phyloP scores from a whole-genome alignment of 2,888 invertebrate genomes.

The Trisateles emortualis region DNA sequence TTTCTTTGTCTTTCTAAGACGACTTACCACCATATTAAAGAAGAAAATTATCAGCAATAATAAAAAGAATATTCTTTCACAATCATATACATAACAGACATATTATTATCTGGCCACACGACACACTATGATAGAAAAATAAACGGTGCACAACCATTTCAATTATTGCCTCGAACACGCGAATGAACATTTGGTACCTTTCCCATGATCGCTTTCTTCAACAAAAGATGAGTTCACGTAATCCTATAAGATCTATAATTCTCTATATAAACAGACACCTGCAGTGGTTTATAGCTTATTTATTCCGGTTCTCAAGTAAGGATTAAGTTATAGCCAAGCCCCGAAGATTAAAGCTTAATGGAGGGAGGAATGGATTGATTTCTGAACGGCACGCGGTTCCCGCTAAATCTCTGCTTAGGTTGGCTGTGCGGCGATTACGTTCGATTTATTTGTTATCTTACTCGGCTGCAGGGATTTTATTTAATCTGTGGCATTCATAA shows the following conservation, averaged over 20 bases:
- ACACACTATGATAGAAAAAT: slow-evolving; percentile 64
- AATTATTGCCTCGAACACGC: slow-evolving; percentile 79
- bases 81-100: slow-evolving; percentile 52
- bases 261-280: slow-evolving; percentile 77
- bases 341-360: slow-evolving; percentile 85
- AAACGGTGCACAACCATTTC: slow-evolving; percentile 66
- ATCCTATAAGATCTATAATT: slow-evolving; percentile 66
- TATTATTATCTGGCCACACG: slow-evolving; percentile 70
- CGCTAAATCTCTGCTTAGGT: slow-evolving; percentile 65
- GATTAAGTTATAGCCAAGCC: slow-evolving; percentile 85
- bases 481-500: slow-evolving; percentile 32
- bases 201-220: slow-evolving; percentile 70
- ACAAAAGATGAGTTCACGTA: slow-evolving; percentile 50
- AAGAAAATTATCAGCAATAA: slow-evolving; percentile 5
- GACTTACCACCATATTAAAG: neutral
- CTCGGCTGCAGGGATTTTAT: slow-evolving; percentile 31
- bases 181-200: slow-evolving; percentile 69
- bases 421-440: slow-evolving; percentile 49
- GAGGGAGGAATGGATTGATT: slow-evolving; percentile 83
- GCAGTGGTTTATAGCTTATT: slow-evolving; percentile 85
- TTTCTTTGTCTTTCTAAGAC: too few relatives aligned
- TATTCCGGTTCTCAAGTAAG: slow-evolving; percentile 81
- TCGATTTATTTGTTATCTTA: slow-evolving; percentile 52
- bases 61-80: slow-evolving; percentile 16
- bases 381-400: slow-evolving; percentile 75